These are phyloP conservation scores for Phymastichus coffea DNA, from an alignment of 1,140 invertebrate species.

Conservation along the genomic window DNA sequence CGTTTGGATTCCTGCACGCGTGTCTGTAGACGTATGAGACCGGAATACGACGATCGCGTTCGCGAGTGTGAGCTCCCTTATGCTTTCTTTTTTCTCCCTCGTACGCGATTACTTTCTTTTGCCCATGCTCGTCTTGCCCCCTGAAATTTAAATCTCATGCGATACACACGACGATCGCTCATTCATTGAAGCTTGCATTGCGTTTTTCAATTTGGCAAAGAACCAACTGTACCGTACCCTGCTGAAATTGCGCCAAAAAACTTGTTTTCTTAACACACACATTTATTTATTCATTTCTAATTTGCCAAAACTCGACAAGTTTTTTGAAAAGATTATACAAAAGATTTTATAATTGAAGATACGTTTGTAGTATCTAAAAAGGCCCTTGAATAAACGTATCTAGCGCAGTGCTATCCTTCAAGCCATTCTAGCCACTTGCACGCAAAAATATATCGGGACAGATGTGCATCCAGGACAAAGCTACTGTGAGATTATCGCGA, in stretches of 20 bases:
- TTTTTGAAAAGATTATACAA: neutral
- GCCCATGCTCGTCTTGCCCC: neutral
- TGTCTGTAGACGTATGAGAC: conserved; percentile 4
- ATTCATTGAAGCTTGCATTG: neutral
- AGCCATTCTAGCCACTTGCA: neutral
- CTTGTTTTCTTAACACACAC: too few species aligned
- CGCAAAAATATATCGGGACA: neutral
- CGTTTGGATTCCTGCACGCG: conserved; percentile 26
- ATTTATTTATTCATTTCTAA: too few species aligned
- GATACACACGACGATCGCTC: neutral
- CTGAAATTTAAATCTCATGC: neutral
- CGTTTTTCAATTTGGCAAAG: too few species aligned
- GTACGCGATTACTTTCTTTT: neutral
- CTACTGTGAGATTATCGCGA: too few species aligned
- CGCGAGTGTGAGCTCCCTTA: neutral
- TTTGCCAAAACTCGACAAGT: too few species aligned
- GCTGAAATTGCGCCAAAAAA: too few species aligned
- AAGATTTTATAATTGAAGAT: too few species aligned
- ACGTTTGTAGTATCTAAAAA: neutral
- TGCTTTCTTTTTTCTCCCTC: neutral
- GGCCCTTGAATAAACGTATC: too few species aligned
- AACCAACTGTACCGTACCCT: too few species aligned
- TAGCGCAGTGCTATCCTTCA: neutral
- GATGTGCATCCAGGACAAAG: too few species aligned
- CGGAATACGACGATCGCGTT: neutral